Evolutionary conservation across 2,888 invertebrate genomes (phyloP), one percentile per base, ranked within the genome.

Genomic region (Tenodera sinensis): DNA sequence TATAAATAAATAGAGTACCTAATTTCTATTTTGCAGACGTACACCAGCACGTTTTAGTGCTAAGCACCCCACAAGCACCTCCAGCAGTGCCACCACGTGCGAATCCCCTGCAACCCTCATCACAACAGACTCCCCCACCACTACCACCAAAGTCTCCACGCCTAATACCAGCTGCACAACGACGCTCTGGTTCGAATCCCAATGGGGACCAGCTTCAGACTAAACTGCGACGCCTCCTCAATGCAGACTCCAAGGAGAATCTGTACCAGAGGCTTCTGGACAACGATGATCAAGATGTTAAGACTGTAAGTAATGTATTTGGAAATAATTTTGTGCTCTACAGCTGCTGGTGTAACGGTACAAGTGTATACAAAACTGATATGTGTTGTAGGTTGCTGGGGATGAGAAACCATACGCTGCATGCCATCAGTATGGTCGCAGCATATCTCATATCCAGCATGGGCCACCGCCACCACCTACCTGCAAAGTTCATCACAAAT

Each of bases 141-240:
- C 88, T 90, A 27, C 90, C 91, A 28, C 90, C 91, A 82, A 90
- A 90, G 89, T 89, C 89, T 81, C 90, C 90, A 25, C 89, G 90
- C 42, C 85, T 90, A 7, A 88, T 89, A 89, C 89, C 90, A 85
- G 88, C 91, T 83, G 90, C 91, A 83, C 91, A 91, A 88, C 91
- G 92, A 82, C 90, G 91, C 20, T 90, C 88, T 84, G 42, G 88
- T 88, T 85, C 91, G 89, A 47, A 90, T 89, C 86, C 91, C 88
- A 83, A 89, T 91, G 94, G 94, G 90, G 96, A 96, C 92, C 94
- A 96, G 91, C 94, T 97, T 87, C 97, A 98, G 93, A 96, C 96
- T 91, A 97, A 97, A 91, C 93, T 98, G 91, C 94, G 98, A 28
- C 95, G 97, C 91, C 94, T 98, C 90, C 94, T 98, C 25, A 97